Evolutionary conservation across 2,113 vertebrate species (phyloP), one percentile per base, ranked within the genome.

Genomic region (Megalops atlanticus): DNA sequence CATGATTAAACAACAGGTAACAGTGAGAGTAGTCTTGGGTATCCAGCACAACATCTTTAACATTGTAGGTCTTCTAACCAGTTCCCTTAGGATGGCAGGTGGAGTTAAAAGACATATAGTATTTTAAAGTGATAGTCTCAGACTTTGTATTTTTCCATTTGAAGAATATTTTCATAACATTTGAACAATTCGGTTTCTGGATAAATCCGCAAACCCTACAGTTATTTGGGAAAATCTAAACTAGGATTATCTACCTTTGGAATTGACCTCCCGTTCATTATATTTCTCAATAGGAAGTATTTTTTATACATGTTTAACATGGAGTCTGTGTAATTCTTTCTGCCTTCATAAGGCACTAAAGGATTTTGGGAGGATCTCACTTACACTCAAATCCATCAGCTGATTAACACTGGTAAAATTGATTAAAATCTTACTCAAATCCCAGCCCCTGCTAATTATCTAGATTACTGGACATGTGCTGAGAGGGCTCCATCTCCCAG

Each of bases 291-390:
- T 41, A 36, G 58, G 52, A 33, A 78, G 18, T 39, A 6, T 69
- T 10, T 16, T 33, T 15, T 35, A 8, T 33, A n/a, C 40, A 75
- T 35, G 64, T 64, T 11, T n/a, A n/a, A 14, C 68, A 72, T 36
- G 36, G 87, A 77, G 47, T 80, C 81, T 81, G 36, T 80, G 35
- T 87, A 84, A 87, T 79, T 84, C 83, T 47, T 79, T 88, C 76
- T 85, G 80, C 85, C 88, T 91, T 85, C 74, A 84, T 88, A 91
- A 91, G 88, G 88, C 89, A 87, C 90, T 86, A 84, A 88, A 89
- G 86, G 87, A 87, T 88, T 89, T 87, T 87, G 80, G 78, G 84
- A 89, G 81, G 82, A 86, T 87, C 84, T 80, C 71, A 83, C 54
- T 71, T 80, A 88, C 76, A 82, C 39, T 38, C 35, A 74, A 41